Evolutionary conservation across 2,797 vertebrate genomes (phyloP), one percentile per base, ranked within the genome.

Genomic region (Mareca strepera): DNA sequence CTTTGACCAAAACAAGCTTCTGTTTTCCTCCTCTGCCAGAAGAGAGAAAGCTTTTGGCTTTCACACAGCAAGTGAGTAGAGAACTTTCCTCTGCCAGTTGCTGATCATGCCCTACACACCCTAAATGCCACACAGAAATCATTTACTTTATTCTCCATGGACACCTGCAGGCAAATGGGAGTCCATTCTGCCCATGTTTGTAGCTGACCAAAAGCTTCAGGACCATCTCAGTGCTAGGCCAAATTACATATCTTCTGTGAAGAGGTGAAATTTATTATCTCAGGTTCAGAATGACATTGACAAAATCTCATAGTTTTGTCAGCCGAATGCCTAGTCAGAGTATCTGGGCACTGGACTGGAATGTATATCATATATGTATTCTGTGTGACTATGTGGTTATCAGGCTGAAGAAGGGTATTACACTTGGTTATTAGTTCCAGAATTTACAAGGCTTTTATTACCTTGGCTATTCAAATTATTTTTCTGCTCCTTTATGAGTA

Each of bases 401-500:
- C 66, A 84, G 59, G 35, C 55, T 75, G 6, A 79, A 48, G 50
- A 82, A 25, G 9, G 8, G 12, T 14, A 53, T 48, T 2, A 0
- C 48, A 48, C 39, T 48, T 70, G 59, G 44, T 60, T 50, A 74
- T 77, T 80, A 79, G 94, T 82, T 90, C 72, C n/a, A 0, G 4
- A 76, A 35, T 79, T 95, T 86, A 73, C 20, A 70, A 72, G 92
- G 80, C 86, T 95, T 91, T 93, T 80, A 91, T 96, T 92, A 87
- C 46, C 92, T 85, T 75, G 1, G 1, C 33, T 85, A 86, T 39
- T 82, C 59, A 74, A 95, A 96, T 95, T 96, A 82, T 94, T 96
- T 94, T 94, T 94, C 70, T 81, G n/a, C 63, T 86, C 29, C 41
- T 95, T 97, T 96, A 94, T 78, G 50, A 59, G 75, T 63, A 75